Evolutionary conservation across 2,888 invertebrate genomes (phyloP), one percentile per base, ranked within the genome.

Genomic region (Mimumesa dahlbomi): DNA sequence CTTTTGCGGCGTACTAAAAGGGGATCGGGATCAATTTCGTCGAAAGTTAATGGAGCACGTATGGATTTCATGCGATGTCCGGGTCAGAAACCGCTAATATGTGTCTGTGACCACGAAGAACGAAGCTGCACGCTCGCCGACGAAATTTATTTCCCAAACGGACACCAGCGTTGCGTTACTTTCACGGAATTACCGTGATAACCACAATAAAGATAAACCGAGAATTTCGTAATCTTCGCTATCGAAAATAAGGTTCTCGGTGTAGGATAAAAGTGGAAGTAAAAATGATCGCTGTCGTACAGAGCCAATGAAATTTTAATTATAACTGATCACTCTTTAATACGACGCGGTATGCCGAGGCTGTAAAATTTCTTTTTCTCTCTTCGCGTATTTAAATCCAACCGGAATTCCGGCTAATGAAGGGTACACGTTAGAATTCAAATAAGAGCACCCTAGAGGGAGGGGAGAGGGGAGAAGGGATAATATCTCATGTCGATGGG

Each of bases 21-120:
- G 45, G 45, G 57, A 71, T 46, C 54, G 46, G 49, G 65, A 66
- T 74, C 75, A 25, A 78, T 77, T 70, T 74, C 54, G 63, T 63
- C 53, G 76, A 67, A 76, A 76, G 73, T 76, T 77, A 58, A 67
- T 67, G 43, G 49, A 46, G 29, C 19, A 2, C 42, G 63, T 62
- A 63, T 57, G 56, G 43, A 67, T 72, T 50, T 45, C 59, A 40
- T 40, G 49, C 25, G 56, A 59, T 59, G 62, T 75, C 54, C 54
- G 62, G 72, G 57, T 45, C 59, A 45, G 61, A 50, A 54, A 69
- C 53, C 68, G 38, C 54, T 54, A 67, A 58, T 49, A 48, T 46
- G 43, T 43, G 6, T 31, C 21, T 31, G 21, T 29, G 49, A 54
- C 29, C 69, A 13, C 49, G 16, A 31, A 25, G 13, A 25, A n/a